Evolutionary conservation across 2,113 vertebrate species (phyloP), one percentile per base, ranked within the genome.

Genomic region (Furnarius figulus): DNA sequence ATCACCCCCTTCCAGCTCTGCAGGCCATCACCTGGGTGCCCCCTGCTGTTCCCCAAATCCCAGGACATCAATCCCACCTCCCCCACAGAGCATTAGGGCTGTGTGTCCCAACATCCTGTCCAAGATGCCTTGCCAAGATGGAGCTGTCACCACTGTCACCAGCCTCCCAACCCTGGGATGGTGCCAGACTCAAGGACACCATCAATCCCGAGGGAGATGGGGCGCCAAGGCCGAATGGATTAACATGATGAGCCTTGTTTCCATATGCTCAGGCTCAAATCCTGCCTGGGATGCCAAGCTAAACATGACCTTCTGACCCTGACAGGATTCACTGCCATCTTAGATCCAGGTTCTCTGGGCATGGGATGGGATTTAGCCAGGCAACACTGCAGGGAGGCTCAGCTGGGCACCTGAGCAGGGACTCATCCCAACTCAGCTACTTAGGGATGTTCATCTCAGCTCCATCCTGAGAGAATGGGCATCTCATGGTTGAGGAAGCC

Each of bases 301-400:
- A 88, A 94, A 92, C 62, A 53, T 1, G 2, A 39, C 58, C 61
- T 85, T 55, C 80, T 90, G 68, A 40, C 53, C 71, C 53, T 8
- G 0, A 40, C 72, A 86, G 67, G 80, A 83, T 79, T 73, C 73
- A 39, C 37, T 1, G 4, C 46, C 8, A 1, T 55, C 37, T 6
- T 23, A 0, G 61, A 65, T 40, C 70, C 70, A 70, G 63, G 46
- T 94, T 61, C 46, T 73, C 25, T 0, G 0, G 53, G 31, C 9
- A 3, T 0, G 0, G 52, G 55, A 37, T 3, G 2, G 62, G 47
- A 44, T 50, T 7, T 8, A 85, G 7, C 28, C 0, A 0, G 2
- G 35, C 44, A 5, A 3, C 18, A 8, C 56, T 3, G 1, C 1
- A 2, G 52, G 25, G 27, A 86, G 25, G 27, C 35, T 71, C 79